Evolutionary conservation across 2,797 vertebrate species (phyloP).

Genomic region (Taenioides sp.): DNA sequence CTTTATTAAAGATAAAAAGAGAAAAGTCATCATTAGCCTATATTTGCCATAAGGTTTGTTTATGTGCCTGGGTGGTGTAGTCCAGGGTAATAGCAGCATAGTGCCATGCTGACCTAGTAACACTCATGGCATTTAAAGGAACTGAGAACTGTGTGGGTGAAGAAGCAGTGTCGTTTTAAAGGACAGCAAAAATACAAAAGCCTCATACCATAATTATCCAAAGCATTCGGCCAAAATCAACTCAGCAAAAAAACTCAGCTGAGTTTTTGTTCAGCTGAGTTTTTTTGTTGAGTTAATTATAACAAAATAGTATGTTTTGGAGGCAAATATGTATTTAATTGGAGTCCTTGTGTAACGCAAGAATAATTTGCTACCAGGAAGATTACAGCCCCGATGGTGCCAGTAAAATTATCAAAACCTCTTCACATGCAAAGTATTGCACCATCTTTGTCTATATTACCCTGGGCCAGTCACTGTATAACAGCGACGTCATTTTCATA

Average conservation of each 20-base stretch:
- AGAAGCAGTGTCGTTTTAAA: slow-evolving; percentile 51
- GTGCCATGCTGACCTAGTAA: slow-evolving; percentile 32
- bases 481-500: not conserved
- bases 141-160: slow-evolving; percentile 47
- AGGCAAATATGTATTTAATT: slow-evolving; percentile 4
- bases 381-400: not conserved
- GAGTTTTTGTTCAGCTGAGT: not conserved
- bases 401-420: not conserved
- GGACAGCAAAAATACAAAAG: slow-evolving; percentile 30
- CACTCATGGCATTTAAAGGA: slow-evolving; percentile 44
- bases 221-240: slow-evolving; percentile 11
- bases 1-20: not conserved
- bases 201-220: not conserved
- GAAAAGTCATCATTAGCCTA: not conserved
- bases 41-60: not conserved
- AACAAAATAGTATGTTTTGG: slow-evolving; percentile 2
- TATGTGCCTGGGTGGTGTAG: not conserved
- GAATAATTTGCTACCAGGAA: not conserved
- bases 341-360: not conserved
- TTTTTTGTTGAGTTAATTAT: too few species aligned
- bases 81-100: slow-evolving; percentile 7
- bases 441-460: not conserved
- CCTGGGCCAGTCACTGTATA: not conserved
- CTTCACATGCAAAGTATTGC: too few species aligned
- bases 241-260: not conserved